Base-by-base conservation (phyloP, 1,140 invertebrate species). In the Pseudomyrmex dendroicus region DNA sequence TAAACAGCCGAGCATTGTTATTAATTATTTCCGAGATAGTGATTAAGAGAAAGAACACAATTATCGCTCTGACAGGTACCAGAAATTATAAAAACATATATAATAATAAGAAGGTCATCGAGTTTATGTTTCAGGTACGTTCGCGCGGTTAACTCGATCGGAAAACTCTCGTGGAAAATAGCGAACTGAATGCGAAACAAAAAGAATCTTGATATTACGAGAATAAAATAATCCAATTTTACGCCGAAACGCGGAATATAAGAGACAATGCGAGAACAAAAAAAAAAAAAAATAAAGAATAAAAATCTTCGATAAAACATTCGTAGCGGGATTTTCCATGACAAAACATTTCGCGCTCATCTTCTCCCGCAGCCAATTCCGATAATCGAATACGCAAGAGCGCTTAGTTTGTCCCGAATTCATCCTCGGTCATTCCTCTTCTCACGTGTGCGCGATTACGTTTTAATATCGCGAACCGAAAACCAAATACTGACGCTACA, bases 391-490 rank as follows among this genome's bases (percentile, higher is more conserved):
- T 87, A 54, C 48, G 46, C 17, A 17, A 56, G 13, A 35, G 35
- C 35, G 10, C 5, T 46, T 54, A 52, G 20, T 59, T 67, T 66
- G 73, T 25, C 25, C 25, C 66, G 57, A 87, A 57, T 72, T 72
- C 46, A 17, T 13, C 5, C 22, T 20, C 56, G 48, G 15, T 46
- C 52, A 10, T 50, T 13, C 15, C 54, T 20, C 25, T 20, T 44
- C 44, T 12, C 48, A n/a, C 25, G 52, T 61, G 35, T 35, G 35
- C 35, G n/a, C 22, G 77, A 70, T 73, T 64, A 44, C 62, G 22
- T 82, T 76, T 87, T 87, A 87, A 87, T 87, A 87, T 87, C 77
- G 57, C 61, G 15, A 68, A 46, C 15, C 52, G 59, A 35, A 46
- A 63, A 57, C 56, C 22, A 63, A 64, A 66, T 67, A 48, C 44